Conservation (phyloP, 2,113 vertebrate species). For the Anseranas semipalmata region DNA sequence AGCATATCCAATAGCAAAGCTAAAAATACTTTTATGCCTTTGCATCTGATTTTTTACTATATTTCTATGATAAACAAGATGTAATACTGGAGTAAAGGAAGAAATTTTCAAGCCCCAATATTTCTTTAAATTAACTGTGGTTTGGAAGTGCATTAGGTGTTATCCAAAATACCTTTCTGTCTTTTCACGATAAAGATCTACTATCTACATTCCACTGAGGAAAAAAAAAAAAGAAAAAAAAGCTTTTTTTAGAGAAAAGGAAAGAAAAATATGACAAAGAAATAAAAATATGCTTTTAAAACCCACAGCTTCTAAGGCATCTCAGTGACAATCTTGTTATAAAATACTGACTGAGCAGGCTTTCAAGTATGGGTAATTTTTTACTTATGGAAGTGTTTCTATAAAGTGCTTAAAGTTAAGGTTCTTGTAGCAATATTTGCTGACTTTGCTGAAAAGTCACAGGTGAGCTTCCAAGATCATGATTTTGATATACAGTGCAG, state of each 20-base stretch:
- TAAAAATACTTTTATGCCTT: background rate
- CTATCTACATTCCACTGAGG: background rate
- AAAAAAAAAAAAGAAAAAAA: too few species aligned
- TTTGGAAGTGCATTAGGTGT: background rate
- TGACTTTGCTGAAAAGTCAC: constrained; percentile 10
- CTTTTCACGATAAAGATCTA: constrained; percentile 14
- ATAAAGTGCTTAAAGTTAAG: background rate
- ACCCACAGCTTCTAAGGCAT: background rate
- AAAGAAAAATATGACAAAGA: constrained; percentile 34
- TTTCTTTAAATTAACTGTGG: background rate
- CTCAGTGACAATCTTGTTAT: background rate
- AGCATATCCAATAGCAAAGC: background rate
- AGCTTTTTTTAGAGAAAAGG: background rate
- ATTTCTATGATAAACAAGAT: background rate
- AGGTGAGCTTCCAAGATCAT: background rate
- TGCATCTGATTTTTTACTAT: background rate
- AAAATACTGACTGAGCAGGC: background rate
- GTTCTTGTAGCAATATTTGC: constrained; percentile 22
- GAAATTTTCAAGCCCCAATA: background rate
- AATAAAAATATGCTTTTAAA: constrained; percentile 26
- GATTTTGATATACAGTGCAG: background rate
- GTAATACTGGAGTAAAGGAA: background rate
- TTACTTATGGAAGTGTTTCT: constrained; percentile 29
- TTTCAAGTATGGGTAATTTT: constrained; percentile 3
- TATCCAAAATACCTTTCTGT: background rate